Base-by-base conservation (phyloP, 2,113 vertebrate species). In the Nannobrachium achirus region DNA sequence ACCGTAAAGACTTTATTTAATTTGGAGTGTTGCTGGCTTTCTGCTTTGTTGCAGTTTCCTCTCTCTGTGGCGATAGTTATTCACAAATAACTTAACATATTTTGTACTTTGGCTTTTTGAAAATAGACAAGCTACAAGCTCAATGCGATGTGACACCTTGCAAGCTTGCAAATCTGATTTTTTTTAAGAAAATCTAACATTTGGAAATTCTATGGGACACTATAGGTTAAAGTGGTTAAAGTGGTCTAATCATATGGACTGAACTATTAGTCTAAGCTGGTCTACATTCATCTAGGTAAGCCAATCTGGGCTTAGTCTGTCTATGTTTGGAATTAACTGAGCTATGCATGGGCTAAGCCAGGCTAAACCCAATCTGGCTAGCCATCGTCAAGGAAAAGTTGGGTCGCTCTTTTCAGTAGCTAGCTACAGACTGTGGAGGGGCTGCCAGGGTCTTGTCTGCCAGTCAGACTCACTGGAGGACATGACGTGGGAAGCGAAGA, bases 401-500 rank as follows among this genome's bases (percentile, higher is more conserved):
- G n/a, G n/a, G n/a, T n/a, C n/a, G n/a, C n/a, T n/a, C 39, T 39
- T 45, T 58, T 6, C 13, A 83, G 76, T 68, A 45, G 73, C 39
- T 0, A 50, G 56, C n/a, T n/a, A n/a, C 53, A 64, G 8, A 42
- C 45, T 15, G 57, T 46, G 57, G 46, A 69, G 50, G 56, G 61
- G 58, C 20, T 33, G 25, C 51, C 38, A 16, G 41, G 53, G 76
- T 76, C 85, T 33, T 82, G 82, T 78, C 79, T 86, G 85, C 9
- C 65, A 46, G 55, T 33, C 87, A 84, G 86, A 98, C 98, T 99
- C 98, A 99, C 98, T 91, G 94, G 88, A 96, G 89, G 86, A 94
- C 83, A 91, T 94, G 90, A 75, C 91, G 92, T 66, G 95, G 94
- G 86, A 91, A 94, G 78, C 94, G 95, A 63, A 95, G 94, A 64